These are phyloP conservation scores for Lochmaea capreae DNA, from an alignment of 2,888 invertebrate genomes.

Conservation along the genomic window DNA sequence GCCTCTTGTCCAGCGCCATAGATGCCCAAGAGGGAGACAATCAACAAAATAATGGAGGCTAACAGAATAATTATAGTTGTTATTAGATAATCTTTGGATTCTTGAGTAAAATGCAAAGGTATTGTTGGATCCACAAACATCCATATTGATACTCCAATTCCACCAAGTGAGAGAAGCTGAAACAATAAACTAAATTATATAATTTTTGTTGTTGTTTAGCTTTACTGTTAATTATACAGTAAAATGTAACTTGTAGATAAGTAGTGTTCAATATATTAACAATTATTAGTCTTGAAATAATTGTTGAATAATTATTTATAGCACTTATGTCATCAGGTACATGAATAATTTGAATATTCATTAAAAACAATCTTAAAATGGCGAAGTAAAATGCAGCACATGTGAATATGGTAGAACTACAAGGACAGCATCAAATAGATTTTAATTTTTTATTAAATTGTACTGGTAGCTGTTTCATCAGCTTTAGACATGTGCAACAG, in stretches of 20 bases:
- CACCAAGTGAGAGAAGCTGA: constrained; percentile 78
- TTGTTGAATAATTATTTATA: constrained; percentile 16
- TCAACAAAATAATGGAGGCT: constrained; percentile 77
- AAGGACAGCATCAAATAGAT: not conserved
- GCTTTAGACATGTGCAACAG: too few relatives aligned
- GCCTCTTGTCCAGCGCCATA: constrained; percentile 84
- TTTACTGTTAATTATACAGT: not conserved
- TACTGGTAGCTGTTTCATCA: too few relatives aligned
- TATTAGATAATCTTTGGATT: constrained; percentile 73
- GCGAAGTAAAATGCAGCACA: not conserved
- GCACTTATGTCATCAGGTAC: constrained; percentile 16
- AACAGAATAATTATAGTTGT: constrained; percentile 80
- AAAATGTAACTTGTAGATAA: not conserved
- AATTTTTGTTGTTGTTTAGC: not conserved
- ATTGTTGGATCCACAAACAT: constrained; percentile 81
- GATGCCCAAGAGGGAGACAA: constrained; percentile 85
- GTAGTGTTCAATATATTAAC: not conserved
- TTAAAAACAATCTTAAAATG: constrained; percentile 6
- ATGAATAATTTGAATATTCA: not conserved
- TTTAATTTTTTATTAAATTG: not conserved
- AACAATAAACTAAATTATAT: constrained; percentile 54
- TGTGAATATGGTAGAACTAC: not conserved
- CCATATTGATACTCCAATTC: constrained; percentile 80
- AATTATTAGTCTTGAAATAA: constrained; percentile 6
- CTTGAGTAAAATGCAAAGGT: constrained; percentile 76